These are phyloP conservation scores for Anseranas semipalmata DNA, from an alignment of 2,113 vertebrate genomes.

Conservation along the genomic window DNA sequence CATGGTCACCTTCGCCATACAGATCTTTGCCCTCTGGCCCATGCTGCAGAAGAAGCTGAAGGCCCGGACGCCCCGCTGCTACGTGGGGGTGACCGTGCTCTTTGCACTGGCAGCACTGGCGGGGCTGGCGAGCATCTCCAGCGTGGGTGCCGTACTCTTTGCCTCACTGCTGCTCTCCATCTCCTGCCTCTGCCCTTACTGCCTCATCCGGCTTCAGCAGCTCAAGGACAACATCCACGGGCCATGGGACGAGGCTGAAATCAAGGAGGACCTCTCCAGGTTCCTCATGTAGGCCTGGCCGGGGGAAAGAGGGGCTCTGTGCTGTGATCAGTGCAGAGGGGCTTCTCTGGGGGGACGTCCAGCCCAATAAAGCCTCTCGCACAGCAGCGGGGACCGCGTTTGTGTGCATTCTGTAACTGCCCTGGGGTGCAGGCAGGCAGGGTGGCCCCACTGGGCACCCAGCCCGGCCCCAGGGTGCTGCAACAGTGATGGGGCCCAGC, in stretches of 20 bases:
- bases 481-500: accelerated
- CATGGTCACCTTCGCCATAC: slow-evolving; percentile 92
- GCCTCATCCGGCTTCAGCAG: slow-evolving; percentile 88
- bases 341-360: background rate
- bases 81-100: slow-evolving; percentile 81
- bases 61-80: slow-evolving; percentile 76
- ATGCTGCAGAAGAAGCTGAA: slow-evolving; percentile 91
- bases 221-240: slow-evolving; percentile 98
- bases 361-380: slow-evolving; percentile 28
- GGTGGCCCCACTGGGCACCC: accelerated
- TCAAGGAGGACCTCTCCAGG: slow-evolving; percentile 90
- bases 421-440: too few species aligned
- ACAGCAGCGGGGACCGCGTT: accelerated
- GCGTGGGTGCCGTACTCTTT: slow-evolving; percentile 84
- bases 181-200: slow-evolving; percentile 88
- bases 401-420: background rate
- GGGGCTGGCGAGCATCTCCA: slow-evolving; percentile 81
- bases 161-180: slow-evolving; percentile 81
- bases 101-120: slow-evolving; percentile 81
- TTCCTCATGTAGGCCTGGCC: slow-evolving; percentile 77
- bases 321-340: background rate
- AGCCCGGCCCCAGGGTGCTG: background rate
- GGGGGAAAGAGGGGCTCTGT: accelerated
- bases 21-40: slow-evolving; percentile 96
- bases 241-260: slow-evolving; percentile 98